These are phyloP conservation scores for Enteromius thamalakanensis DNA, from an alignment of 2,797 vertebrate genomes.

Conservation along the genomic window DNA sequence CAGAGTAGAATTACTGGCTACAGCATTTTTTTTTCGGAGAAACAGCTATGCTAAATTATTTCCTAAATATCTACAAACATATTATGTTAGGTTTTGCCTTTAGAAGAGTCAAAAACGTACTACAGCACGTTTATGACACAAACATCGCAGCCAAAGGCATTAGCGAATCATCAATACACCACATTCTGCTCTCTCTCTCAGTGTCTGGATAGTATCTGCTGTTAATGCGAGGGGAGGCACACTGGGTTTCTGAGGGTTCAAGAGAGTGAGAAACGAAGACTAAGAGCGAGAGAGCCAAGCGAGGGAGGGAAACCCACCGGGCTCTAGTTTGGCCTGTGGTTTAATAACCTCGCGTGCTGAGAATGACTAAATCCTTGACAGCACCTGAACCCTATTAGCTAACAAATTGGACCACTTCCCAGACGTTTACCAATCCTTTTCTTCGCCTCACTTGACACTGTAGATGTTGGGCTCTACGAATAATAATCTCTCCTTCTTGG, in stretches of 20 bases:
- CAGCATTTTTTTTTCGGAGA: too few species aligned
- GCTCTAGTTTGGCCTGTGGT: conserved; percentile 46
- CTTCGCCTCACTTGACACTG: conserved; percentile 29
- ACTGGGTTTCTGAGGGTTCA: conserved; percentile 7
- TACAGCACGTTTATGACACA: too few species aligned
- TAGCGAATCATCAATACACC: not conserved
- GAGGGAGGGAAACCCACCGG: conserved; percentile 18
- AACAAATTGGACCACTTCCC: conserved; percentile 61
- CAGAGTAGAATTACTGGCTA: too few species aligned
- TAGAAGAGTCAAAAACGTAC: too few species aligned
- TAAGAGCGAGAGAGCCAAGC: not conserved
- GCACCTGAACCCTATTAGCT: conserved; percentile 64
- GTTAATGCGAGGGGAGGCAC: not conserved
- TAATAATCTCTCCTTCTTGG: conserved; percentile 25
- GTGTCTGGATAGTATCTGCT: conserved; percentile 19
- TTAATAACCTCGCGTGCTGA: conserved; percentile 60
- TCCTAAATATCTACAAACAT: too few species aligned
- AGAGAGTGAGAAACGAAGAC: conserved; percentile 16
- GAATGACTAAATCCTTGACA: conserved; percentile 47
- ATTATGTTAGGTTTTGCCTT: too few species aligned
- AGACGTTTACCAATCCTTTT: conserved; percentile 51
- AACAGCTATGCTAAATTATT: too few species aligned
- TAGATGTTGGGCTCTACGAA: conserved; percentile 50
- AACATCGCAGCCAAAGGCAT: not conserved
- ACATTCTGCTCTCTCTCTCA: not conserved